Evolutionary conservation across 2,113 vertebrate genomes (phyloP).

Genomic region (Collichthys lucidus): DNA sequence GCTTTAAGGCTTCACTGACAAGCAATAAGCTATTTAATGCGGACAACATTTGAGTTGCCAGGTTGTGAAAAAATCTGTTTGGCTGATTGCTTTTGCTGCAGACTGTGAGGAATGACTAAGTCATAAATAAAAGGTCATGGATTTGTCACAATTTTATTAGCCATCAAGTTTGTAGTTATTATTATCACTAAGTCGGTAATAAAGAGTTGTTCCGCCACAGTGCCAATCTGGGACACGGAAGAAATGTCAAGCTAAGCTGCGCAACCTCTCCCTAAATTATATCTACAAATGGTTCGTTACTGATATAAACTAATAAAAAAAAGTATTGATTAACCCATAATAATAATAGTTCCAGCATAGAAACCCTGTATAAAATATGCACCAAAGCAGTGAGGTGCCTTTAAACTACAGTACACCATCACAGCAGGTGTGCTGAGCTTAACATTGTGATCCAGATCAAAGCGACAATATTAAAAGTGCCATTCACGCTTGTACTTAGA

Average conservation of each 20-base stretch:
- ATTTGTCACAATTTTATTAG: neutral
- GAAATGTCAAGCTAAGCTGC: too few species aligned
- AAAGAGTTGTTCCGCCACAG: neutral
- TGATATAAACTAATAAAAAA: neutral
- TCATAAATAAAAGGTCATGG: constrained; percentile 5
- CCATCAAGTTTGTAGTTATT: neutral
- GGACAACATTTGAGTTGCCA: constrained; percentile 1
- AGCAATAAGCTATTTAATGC: neutral
- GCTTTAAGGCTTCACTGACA: neutral
- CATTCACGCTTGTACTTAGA: constrained; percentile 19
- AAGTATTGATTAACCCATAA: neutral
- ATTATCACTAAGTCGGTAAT: neutral
- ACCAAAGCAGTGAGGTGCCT: neutral
- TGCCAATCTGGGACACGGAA: neutral
- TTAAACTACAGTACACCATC: neutral
- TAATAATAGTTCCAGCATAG: neutral
- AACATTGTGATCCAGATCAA: constrained; percentile 59
- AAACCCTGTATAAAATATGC: neutral
- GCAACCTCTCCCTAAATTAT: neutral
- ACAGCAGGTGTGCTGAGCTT: constrained; percentile 54
- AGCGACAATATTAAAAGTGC: constrained; percentile 52
- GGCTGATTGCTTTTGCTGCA: neutral
- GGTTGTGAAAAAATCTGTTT: neutral
- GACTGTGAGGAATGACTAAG: constrained; percentile 3
- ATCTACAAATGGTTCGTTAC: neutral